These are phyloP conservation scores for Atta cephalotes DNA, from an alignment of 1,140 invertebrate genomes.

Conservation along the genomic window DNA sequence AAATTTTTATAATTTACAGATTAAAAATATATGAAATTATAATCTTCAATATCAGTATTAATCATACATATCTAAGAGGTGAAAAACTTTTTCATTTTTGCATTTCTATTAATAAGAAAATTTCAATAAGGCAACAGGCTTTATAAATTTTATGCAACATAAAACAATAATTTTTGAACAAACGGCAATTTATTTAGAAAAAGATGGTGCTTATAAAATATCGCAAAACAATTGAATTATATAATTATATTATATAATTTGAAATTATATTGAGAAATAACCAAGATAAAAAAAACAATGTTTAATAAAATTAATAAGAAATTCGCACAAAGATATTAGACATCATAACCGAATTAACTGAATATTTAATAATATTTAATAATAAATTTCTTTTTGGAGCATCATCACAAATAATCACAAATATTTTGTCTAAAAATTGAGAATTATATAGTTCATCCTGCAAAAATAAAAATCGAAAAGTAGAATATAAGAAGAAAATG, in stretches of 20 bases:
- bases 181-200: not conserved
- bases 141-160: not conserved
- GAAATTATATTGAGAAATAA: not conserved
- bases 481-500: too few relatives aligned
- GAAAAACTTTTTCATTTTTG: not conserved
- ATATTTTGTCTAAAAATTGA: not conserved
- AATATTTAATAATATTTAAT: too few relatives aligned
- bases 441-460: not conserved
- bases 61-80: not conserved
- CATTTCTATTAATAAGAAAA: not conserved
- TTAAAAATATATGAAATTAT: not conserved
- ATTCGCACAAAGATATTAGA: too few relatives aligned
- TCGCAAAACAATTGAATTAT: not conserved
- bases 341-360: too few relatives aligned
- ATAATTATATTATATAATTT: not conserved
- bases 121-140: not conserved
- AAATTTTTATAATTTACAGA: not conserved
- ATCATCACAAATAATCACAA: not conserved
- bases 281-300: not conserved
- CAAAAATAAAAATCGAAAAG: too few relatives aligned
- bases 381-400: not conserved
- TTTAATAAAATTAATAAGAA: conserved; percentile 9
- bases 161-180: not conserved
- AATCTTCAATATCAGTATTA: not conserved
- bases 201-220: conserved; percentile 3